phyloP scores from a whole-genome alignment of 2,888 invertebrate genomes.

The Meiosimyza platycephala region DNA sequence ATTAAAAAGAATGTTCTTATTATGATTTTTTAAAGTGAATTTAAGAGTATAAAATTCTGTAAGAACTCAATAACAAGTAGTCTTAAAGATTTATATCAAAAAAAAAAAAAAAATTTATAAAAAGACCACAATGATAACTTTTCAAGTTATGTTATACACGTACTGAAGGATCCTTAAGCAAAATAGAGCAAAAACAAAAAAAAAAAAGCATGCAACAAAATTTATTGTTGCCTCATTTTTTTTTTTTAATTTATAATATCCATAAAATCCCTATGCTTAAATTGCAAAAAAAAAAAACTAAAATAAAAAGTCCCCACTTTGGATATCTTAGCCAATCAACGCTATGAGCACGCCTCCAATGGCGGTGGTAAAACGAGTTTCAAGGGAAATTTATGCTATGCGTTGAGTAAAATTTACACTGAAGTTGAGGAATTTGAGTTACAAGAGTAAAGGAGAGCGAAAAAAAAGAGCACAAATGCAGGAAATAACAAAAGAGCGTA shows the following conservation, averaged over 20 bases:
- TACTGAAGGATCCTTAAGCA: too few species aligned
- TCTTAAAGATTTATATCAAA: too few species aligned
- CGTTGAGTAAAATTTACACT: neutral
- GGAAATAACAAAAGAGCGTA: neutral
- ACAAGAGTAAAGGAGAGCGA: neutral
- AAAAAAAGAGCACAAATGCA: neutral
- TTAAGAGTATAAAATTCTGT: too few species aligned
- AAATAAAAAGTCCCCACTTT: neutral
- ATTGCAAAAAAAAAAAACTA: neutral
- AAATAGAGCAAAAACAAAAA: too few species aligned
- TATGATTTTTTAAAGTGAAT: too few species aligned
- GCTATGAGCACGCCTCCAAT: constrained; percentile 19
- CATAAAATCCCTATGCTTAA: neutral
- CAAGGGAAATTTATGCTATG: constrained; percentile 2
- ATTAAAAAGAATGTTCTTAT: too few species aligned
- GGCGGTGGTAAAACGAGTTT: constrained; percentile 5
- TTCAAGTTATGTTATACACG: too few species aligned
- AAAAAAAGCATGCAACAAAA: constrained; percentile 3
- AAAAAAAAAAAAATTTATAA: too few species aligned
- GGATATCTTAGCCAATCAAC: constrained; percentile 17
- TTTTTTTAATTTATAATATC: neutral
- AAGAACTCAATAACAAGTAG: too few species aligned
- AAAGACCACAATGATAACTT: too few species aligned
- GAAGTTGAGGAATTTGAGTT: neutral
- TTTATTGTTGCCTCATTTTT: neutral